These are phyloP conservation scores for Periplaneta americana DNA, from an alignment of 1,140 invertebrate genomes.

Conservation along the genomic window DNA sequence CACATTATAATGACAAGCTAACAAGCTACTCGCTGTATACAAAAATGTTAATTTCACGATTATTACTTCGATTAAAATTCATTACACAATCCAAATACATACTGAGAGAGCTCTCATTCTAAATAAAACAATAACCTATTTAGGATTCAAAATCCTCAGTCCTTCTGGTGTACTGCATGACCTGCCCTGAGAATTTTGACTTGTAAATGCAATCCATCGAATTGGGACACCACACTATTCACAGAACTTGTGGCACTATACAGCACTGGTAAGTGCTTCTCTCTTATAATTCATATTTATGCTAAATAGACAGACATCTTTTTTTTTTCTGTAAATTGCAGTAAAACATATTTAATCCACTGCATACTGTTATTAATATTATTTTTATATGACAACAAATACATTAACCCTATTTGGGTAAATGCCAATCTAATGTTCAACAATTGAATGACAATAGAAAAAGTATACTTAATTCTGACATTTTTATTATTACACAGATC, in stretches of 20 bases:
- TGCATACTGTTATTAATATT: no score
- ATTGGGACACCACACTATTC: no score
- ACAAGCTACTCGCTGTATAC: not conserved
- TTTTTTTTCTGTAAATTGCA: no score
- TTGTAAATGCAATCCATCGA: not conserved
- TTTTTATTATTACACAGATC: not conserved
- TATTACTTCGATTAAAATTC: not conserved
- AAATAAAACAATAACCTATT: not conserved
- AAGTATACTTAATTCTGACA: not conserved
- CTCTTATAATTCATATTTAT: no score
- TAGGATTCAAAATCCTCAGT: not conserved
- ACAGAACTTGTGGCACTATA: no score
- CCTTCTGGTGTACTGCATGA: not conserved
- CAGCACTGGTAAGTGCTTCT: no score
- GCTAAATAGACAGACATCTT: no score
- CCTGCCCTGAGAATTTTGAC: not conserved
- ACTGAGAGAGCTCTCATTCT: not conserved
- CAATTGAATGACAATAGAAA: not conserved
- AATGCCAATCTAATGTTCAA: not conserved
- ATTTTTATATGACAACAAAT: not conserved
- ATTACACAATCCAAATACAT: not conserved
- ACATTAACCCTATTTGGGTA: not conserved
- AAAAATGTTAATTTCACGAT: not conserved
- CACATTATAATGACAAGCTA: not conserved
- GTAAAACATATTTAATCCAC: no score